These are phyloP conservation scores for Brachystomella parvula DNA, from an alignment of 1,140 invertebrate genomes.

Conservation along the genomic window DNA sequence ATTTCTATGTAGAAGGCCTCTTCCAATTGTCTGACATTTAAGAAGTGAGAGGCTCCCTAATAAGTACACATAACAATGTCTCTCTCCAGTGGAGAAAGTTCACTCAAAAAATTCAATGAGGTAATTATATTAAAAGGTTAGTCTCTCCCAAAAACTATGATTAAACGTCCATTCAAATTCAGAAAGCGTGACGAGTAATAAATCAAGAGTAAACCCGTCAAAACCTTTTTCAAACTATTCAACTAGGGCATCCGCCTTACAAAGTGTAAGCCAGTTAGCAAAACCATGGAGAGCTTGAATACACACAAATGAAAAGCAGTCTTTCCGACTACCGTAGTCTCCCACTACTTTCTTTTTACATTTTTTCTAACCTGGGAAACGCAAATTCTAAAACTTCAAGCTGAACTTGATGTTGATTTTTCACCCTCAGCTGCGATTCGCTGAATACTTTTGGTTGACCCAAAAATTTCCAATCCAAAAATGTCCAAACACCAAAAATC, in stretches of 20 bases:
- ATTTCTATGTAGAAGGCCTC: background rate
- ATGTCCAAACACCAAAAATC: too few relatives aligned
- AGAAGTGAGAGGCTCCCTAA: too few relatives aligned
- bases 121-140: conserved; percentile 42
- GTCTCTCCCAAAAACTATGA: conserved; percentile 41
- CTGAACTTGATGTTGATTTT: background rate
- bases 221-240: background rate
- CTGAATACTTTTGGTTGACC: too few relatives aligned
- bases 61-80: conserved; percentile 5
- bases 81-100: background rate
- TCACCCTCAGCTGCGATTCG: too few relatives aligned
- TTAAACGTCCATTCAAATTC: conserved; percentile 40
- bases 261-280: background rate
- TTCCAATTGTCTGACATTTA: conserved; percentile 34
- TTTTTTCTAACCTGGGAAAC: background rate
- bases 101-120: conserved; percentile 16
- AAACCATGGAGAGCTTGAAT: background rate
- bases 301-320: background rate
- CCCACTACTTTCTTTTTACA: background rate
- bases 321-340: background rate
- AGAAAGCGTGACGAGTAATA: conserved; percentile 35
- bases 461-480: too few relatives aligned
- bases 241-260: background rate
- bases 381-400: background rate
- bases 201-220: conserved; percentile 31